phyloP scores from a whole-genome alignment of 2,113 vertebrate species.

The Pteruthius melanotis region DNA sequence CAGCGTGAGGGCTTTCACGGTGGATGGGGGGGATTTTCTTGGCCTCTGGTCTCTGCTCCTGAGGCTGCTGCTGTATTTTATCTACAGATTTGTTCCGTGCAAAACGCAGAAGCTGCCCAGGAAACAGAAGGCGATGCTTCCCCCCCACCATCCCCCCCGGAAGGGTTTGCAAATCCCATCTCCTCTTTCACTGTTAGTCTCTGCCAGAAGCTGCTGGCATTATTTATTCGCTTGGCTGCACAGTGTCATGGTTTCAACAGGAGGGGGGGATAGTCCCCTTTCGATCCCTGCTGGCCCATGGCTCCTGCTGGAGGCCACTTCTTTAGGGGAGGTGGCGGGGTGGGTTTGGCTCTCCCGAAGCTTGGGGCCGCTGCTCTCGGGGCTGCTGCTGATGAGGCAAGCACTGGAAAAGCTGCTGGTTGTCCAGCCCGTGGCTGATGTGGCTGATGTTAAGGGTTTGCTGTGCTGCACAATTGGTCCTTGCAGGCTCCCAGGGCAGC shows the following conservation, averaged over 20 bases:
- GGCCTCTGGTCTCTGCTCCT: not conserved
- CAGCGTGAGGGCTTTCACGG: fast-evolving
- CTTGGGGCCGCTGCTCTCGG: not conserved
- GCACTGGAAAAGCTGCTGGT: not conserved
- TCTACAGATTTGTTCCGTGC: not conserved
- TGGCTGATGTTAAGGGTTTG: not conserved
- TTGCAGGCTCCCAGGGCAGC: not conserved
- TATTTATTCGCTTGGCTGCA: not conserved
- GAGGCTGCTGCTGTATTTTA: not conserved
- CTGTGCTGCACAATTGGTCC: not conserved
- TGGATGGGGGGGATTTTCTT: not conserved
- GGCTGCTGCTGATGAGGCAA: not conserved
- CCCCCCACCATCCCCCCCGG: fast-evolving
- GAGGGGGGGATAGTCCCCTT: slow-evolving; percentile 46
- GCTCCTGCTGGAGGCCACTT: not conserved
- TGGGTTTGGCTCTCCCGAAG: not conserved
- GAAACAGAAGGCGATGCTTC: not conserved
- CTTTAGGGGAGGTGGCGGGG: not conserved
- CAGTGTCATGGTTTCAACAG: slow-evolving; percentile 24
- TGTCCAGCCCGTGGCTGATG: not conserved
- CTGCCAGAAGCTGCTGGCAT: not conserved
- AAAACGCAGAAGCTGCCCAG: slow-evolving; percentile 17
- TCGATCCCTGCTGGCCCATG: not conserved
- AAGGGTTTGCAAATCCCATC: not conserved
- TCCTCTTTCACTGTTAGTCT: not conserved